Conservation (phyloP, 2,888 invertebrate genomes). For the Ormyrus rosae region DNA sequence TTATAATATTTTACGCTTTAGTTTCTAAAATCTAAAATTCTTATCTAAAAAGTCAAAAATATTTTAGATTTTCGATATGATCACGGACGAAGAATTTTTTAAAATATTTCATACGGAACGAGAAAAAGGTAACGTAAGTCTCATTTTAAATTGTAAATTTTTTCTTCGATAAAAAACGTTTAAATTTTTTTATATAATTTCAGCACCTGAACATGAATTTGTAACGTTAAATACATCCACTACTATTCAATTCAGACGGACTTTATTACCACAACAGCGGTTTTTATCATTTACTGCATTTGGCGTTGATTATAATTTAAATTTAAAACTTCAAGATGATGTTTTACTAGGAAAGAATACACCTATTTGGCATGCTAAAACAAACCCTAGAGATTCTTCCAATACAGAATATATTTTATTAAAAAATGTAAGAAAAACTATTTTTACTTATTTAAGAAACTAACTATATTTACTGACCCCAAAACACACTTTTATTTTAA, state of each 20-base stretch:
- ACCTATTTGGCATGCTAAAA: slow-evolving; percentile 49
- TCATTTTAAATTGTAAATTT: slow-evolving; percentile 1
- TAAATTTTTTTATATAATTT: background rate
- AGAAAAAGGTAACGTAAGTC: slow-evolving; percentile 24
- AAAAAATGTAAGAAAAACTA: slow-evolving; percentile 39
- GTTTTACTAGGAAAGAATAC: slow-evolving; percentile 55
- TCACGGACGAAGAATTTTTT: slow-evolving; percentile 51
- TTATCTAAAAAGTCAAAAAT: background rate
- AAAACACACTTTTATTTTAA: too few relatives aligned
- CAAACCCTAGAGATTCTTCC: slow-evolving; percentile 38
- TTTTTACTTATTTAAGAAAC: background rate
- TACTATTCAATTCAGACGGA: slow-evolving; percentile 6
- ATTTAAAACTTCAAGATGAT: slow-evolving; percentile 43
- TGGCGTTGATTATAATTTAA: slow-evolving; percentile 38
- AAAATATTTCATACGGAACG: slow-evolving; percentile 39
- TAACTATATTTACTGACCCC: background rate
- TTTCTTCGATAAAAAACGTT: background rate
- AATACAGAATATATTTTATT: slow-evolving; percentile 30
- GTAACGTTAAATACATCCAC: slow-evolving; percentile 29
- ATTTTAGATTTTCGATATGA: slow-evolving; percentile 38
- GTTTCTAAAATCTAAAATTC: background rate
- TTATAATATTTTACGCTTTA: background rate
- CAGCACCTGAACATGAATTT: slow-evolving; percentile 44
- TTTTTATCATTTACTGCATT: slow-evolving; percentile 53
- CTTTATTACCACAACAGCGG: slow-evolving; percentile 28